A percentile compares a stretch with the other conserved stretches of the same genome.
These are phyloP conservation scores for Typhlichthys eigenmanni DNA, from an alignment of 2,797 vertebrate species.

Conservation along the genomic window DNA sequence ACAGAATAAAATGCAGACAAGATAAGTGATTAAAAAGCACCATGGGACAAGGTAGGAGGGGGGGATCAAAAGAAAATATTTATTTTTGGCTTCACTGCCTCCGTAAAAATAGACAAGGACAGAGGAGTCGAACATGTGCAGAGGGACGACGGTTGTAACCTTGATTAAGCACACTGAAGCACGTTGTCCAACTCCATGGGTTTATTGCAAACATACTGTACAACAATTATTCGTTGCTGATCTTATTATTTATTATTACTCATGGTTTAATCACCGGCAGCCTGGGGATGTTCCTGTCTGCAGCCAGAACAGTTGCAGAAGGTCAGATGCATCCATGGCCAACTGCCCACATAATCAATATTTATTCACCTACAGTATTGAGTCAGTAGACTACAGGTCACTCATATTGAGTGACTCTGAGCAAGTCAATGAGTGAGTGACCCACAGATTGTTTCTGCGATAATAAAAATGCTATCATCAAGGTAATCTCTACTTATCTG, in stretches of 20 bases:
- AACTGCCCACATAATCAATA: slow-evolving; percentile 37
- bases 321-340: slow-evolving; percentile 23
- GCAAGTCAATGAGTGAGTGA: slow-evolving; percentile 28
- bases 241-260: too few species aligned
- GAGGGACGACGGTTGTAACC: slow-evolving; percentile 21
- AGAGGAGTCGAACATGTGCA: slow-evolving; percentile 16
- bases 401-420: slow-evolving; percentile 32
- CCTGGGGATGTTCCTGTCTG: slow-evolving; percentile 1
- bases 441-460: slow-evolving; percentile 34
- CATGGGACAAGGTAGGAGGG: slow-evolving; percentile 28
- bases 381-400: too few species aligned
- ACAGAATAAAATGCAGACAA: too few species aligned
- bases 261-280: not conserved
- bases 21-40: slow-evolving; percentile 54
- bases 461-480: slow-evolving; percentile 38
- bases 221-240: too few species aligned
- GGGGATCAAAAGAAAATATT: slow-evolving; percentile 29
- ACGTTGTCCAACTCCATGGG: slow-evolving; percentile 18
- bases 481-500: slow-evolving; percentile 42
- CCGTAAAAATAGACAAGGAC: slow-evolving; percentile 8
- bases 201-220: not conserved
- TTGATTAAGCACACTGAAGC: slow-evolving; percentile 16
- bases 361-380: slow-evolving; percentile 38
- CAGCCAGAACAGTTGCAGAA: not conserved
- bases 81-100: slow-evolving; percentile 38